Evolutionary conservation across 2,113 vertebrate species (phyloP), one percentile per base, ranked within the genome.

Genomic region (Oenanthe oenanthe): DNA sequence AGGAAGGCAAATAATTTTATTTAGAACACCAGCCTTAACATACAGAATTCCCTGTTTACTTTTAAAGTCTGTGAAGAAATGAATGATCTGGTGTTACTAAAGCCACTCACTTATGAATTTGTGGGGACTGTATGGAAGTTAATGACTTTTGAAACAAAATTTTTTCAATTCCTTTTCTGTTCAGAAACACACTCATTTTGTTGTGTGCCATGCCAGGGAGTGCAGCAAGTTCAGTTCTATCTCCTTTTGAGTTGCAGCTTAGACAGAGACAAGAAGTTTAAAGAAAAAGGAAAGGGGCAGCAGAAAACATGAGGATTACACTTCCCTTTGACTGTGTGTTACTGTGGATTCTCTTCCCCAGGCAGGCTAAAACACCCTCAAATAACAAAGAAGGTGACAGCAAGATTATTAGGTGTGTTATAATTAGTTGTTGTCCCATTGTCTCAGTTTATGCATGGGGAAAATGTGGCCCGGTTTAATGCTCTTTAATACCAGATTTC

Each of bases 341-440:
- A 24, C 20, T 0, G 1, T 19, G 6, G 1, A 2, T 29, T 75
- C 22, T 75, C n/a, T n/a, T 85, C 24, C 17, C 21, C 14, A 21
- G 83, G 18, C 24, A 56, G 38, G 17, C 4, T 85, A 43, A 29
- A 54, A 19, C 0, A 2, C 4, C 8, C 11, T 73, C 10, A 32
- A 4, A 10, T 12, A 40, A 78, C 54, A 9, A 61, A 77, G 10
- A 32, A 5, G 2, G 12, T 38, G 22, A 29, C 10, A 84, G 6
- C 5, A 80, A 54, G 24, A 10, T 57, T 4, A 45, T 79, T 89
- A 50, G 1, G 6, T 36, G 17, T 17, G 18, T 7, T 40, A 9
- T 20, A 36, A 19, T 24, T 72, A 17, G 26, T 51, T 61, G 8
- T 19, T 60, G 7, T 60, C 14, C 24, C 17, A 13, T 88, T 95